These are phyloP conservation scores for Euborellia annulipes DNA, from an alignment of 1,140 invertebrate species.

Conservation along the genomic window DNA sequence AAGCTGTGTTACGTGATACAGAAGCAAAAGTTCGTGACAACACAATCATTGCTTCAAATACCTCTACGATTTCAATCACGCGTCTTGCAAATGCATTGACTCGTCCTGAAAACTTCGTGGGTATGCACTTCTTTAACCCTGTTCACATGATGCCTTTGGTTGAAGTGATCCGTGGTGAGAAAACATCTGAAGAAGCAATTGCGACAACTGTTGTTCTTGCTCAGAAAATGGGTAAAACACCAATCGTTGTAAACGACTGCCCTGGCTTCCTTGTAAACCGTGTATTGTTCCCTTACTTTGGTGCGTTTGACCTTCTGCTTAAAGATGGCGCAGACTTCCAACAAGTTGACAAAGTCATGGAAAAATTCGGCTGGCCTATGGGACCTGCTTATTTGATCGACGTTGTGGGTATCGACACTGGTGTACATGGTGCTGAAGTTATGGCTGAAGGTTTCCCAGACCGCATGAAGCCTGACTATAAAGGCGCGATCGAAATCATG, in stretches of 20 bases:
- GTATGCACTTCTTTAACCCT: conserved; percentile 3
- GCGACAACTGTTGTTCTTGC: background rate
- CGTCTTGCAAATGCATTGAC: background rate
- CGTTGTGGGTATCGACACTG: background rate
- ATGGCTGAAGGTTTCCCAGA: too few species aligned
- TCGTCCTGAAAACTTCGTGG: background rate
- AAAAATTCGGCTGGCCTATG: background rate
- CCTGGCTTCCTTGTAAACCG: background rate
- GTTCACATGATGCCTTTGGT: too few species aligned
- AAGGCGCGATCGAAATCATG: too few species aligned
- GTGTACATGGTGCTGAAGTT: background rate
- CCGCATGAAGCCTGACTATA: too few species aligned
- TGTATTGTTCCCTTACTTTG: background rate
- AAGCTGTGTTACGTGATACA: background rate
- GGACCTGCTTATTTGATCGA: background rate
- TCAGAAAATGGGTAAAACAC: background rate
- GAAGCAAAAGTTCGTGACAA: background rate
- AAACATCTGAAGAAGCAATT: too few species aligned
- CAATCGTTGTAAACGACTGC: conserved; percentile 1
- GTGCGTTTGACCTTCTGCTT: background rate
- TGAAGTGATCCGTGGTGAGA: too few species aligned
- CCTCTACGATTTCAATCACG: background rate
- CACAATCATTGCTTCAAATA: background rate
- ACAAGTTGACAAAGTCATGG: too few species aligned
- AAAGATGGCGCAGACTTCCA: too few species aligned